These are phyloP conservation scores for Drosophila navojoa DNA, from an alignment of 1,140 invertebrate genomes.

Conservation along the genomic window DNA sequence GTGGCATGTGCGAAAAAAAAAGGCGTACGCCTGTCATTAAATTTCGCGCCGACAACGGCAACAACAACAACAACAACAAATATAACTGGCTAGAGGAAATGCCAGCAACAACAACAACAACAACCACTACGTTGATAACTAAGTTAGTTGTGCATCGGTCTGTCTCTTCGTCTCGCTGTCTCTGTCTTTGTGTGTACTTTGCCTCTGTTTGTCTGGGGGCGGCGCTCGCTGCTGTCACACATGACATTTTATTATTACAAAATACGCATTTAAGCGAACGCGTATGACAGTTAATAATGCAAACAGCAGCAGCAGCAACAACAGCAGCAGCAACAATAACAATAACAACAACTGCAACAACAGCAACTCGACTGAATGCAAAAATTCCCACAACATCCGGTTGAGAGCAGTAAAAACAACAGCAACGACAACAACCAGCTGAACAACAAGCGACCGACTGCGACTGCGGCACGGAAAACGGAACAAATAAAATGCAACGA, in stretches of 20 bases:
- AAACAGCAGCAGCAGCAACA: constrained; percentile 53
- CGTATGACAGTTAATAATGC: constrained; percentile 79
- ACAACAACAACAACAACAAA: constrained; percentile 3
- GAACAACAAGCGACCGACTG: constrained; percentile 22
- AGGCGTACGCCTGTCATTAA: constrained; percentile 74
- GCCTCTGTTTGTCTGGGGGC: constrained; percentile 45
- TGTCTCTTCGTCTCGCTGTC: constrained; percentile 2
- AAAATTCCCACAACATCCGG: constrained; percentile 82
- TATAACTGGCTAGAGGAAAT: constrained; percentile 35
- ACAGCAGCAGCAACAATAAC: constrained; percentile 24
- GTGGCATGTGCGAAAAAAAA: constrained; percentile 72
- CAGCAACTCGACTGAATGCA: constrained; percentile 61
- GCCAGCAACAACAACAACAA: constrained; percentile 34
- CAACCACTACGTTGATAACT: constrained; percentile 53
- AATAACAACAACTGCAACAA: constrained; percentile 23
- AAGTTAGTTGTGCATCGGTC: constrained; percentile 54
- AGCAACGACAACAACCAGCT: constrained; percentile 37
- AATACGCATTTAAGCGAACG: constrained; percentile 76
- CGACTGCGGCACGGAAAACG: constrained; percentile 55
- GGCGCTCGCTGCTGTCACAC: constrained; percentile 54
- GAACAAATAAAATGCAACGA: constrained; percentile 70
- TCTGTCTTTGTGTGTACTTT: constrained; percentile 19
- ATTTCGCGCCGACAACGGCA: constrained; percentile 64
- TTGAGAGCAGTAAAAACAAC: constrained; percentile 61
- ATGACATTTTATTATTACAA: constrained; percentile 81